Evolutionary conservation across 1,140 invertebrate species (phyloP).

Genomic region (Papilio machaon): DNA sequence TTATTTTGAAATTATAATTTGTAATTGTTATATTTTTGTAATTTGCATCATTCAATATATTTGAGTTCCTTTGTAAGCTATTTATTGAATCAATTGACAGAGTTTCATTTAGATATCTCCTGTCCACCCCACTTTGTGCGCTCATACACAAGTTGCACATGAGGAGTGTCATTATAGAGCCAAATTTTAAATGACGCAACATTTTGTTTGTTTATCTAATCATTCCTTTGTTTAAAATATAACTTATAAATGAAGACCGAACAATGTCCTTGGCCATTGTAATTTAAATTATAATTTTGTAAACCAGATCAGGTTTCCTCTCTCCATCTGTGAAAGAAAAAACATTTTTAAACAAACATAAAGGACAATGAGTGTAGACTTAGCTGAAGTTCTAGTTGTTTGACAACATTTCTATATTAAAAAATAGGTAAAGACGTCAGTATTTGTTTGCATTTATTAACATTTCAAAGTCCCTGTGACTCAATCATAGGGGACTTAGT

Average conservation of each 20-base stretch:
- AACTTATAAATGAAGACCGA: neutral
- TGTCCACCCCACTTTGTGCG: neutral
- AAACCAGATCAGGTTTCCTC: neutral
- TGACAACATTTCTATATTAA: too few species aligned
- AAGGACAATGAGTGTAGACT: neutral
- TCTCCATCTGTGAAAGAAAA: constrained; percentile 23
- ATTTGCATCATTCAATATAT: neutral
- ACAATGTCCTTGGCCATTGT: neutral
- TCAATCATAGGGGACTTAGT: neutral
- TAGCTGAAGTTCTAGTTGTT: neutral
- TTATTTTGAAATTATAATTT: neutral
- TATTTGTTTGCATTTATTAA: neutral
- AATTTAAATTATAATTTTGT: constrained; percentile 3
- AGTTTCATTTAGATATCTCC: constrained; percentile 29
- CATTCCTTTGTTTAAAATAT: constrained; percentile 2
- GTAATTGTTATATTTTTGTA: neutral
- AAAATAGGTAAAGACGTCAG: neutral
- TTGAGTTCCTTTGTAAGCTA: neutral
- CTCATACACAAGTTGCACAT: constrained; percentile 31
- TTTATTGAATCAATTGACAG: constrained; percentile 3
- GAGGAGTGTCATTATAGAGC: constrained; percentile 13
- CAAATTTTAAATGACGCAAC: constrained; percentile 11
- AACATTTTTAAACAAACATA: neutral
- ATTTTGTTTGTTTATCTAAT: constrained; percentile 17
- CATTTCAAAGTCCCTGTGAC: neutral